Conservation (phyloP, 2,888 invertebrate species). For the Clitarchus hookeri region DNA sequence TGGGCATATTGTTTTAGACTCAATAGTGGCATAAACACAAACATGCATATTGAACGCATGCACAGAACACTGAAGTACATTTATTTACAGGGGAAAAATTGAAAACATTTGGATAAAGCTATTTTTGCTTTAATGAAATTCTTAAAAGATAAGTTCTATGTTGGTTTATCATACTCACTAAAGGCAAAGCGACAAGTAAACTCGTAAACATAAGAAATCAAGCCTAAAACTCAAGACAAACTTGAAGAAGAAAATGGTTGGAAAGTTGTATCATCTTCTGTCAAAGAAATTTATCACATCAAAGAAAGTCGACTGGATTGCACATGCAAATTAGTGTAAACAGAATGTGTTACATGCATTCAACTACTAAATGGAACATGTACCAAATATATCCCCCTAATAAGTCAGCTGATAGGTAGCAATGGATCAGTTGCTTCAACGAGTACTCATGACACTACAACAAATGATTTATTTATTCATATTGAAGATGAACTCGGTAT, state of each 20-base stretch:
- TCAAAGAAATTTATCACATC: background rate
- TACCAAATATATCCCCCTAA: background rate
- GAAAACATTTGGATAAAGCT: background rate
- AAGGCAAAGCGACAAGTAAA: conserved; percentile 11
- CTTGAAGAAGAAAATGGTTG: too few species aligned
- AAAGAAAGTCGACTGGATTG: background rate
- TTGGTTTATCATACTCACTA: background rate
- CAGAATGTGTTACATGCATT: background rate
- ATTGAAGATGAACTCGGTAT: background rate
- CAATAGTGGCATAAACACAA: conserved; percentile 12
- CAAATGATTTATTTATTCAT: background rate
- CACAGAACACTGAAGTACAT: background rate
- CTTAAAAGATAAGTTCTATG: background rate
- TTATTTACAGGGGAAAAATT: background rate
- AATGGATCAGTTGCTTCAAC: background rate
- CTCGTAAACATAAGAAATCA: background rate
- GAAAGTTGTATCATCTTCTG: too few species aligned
- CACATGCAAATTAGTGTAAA: background rate
- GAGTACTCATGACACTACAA: background rate
- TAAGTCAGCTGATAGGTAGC: background rate
- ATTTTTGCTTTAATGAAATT: conserved; percentile 11
- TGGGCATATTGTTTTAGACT: background rate
- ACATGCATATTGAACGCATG: background rate
- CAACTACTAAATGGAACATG: background rate
- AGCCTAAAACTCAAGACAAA: background rate